Evolutionary conservation across 1,140 invertebrate species (phyloP).

Genomic region (Danaus plexippus): DNA sequence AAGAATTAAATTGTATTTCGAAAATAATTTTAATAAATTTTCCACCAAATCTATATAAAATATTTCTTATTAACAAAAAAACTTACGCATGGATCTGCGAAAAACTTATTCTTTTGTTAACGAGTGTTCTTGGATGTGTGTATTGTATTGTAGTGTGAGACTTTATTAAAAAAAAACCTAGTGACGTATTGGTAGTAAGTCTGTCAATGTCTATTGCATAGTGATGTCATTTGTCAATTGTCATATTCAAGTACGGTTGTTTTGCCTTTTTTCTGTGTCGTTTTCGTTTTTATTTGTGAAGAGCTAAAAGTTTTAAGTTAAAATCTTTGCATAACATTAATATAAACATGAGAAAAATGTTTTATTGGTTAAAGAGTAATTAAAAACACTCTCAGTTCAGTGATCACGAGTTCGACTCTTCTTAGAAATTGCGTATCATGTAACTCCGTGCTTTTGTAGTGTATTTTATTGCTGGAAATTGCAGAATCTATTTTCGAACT

Average conservation of each 20-base stretch:
- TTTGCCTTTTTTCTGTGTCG: conserved; percentile 31
- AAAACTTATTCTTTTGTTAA: no score
- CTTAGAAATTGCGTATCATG: conserved; percentile 55
- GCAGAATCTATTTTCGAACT: conserved; percentile 53
- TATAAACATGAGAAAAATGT: conserved; percentile 11
- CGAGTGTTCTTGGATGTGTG: no score
- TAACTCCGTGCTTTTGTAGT: conserved; percentile 51
- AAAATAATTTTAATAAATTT: no score
- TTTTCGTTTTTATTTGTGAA: conserved; percentile 26
- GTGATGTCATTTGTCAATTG: conserved; percentile 25
- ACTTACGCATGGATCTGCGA: no score
- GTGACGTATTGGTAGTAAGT: conserved; percentile 6
- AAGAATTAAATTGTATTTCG: no score
- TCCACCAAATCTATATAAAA: no score
- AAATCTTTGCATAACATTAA: conserved; percentile 21
- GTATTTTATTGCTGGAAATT: conserved; percentile 47
- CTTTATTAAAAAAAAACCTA: neutral
- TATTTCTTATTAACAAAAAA: no score
- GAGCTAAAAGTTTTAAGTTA: conserved; percentile 27
- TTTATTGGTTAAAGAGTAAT: conserved; percentile 27
- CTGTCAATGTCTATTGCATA: conserved; percentile 3
- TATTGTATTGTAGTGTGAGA: no score
- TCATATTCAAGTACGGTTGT: conserved; percentile 30
- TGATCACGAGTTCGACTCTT: conserved; percentile 35
- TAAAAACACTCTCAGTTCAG: conserved; percentile 22